phyloP scores from a whole-genome alignment of 2,113 vertebrate genomes.

The Formicarius rufipectus region DNA sequence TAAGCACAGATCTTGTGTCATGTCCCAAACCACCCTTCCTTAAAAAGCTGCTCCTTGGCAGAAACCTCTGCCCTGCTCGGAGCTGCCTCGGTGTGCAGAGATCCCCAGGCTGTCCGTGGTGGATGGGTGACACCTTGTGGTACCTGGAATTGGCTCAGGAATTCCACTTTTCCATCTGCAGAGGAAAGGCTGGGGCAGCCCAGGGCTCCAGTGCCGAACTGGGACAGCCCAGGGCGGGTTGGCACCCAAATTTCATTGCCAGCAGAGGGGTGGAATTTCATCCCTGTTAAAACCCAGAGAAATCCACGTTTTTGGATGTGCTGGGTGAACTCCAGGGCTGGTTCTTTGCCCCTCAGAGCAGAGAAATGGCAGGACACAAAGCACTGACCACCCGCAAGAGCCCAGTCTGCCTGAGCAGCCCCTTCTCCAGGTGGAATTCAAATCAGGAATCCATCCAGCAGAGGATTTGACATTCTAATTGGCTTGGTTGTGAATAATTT shows the following conservation, averaged over 20 bases:
- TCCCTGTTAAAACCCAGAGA: not conserved
- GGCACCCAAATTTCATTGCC: not conserved
- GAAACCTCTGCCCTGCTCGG: not conserved
- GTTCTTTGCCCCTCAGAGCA: not conserved
- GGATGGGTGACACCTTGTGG: conserved; percentile 23
- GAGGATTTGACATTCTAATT: not conserved
- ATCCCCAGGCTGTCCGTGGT: not conserved
- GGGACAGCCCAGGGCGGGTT: not conserved
- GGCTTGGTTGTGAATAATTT: not conserved
- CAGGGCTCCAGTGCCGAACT: not conserved
- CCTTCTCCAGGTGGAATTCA: not conserved
- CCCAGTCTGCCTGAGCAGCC: not conserved
- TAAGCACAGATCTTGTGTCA: accelerated
- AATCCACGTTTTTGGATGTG: not conserved
- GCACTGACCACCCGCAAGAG: not conserved
- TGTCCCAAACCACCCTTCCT: not conserved
- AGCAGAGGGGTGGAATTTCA: not conserved
- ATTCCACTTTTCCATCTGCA: not conserved
- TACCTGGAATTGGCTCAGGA: not conserved
- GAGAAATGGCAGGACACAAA: not conserved
- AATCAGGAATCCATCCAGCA: not conserved
- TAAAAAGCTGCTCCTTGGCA: not conserved
- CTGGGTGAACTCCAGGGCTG: not conserved
- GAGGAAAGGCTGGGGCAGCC: accelerated
- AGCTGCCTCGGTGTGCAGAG: not conserved